Base-by-base conservation (phyloP, 1,140 invertebrate species). In the Cotesia vestalis region DNA sequence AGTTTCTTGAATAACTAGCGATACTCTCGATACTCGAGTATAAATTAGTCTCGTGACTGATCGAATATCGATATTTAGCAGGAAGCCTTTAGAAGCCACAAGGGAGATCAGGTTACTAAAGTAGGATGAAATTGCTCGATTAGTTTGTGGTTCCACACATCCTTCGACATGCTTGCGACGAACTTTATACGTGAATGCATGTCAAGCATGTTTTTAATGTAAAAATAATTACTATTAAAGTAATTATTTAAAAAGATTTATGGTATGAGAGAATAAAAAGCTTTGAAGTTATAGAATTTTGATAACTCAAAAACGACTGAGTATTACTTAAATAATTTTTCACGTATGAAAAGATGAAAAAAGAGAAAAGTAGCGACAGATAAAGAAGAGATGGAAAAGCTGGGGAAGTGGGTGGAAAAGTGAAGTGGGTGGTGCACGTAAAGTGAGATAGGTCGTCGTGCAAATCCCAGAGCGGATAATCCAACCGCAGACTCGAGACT, bases 21-120 rank as follows among this genome's bases (percentile, higher is more conserved):
- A 5, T 11, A 20, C 34, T 55, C 27, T 8, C 12, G 14, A 5
- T 11, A 20, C 34, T 55, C 27, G 17, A 51, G 20, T 20, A 17
- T 14, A 67, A 36, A 67, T 67, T 67, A 67, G 9, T 20, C 34
- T 36, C 59, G n/a, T 68, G 53, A 36, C 66, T 36, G 53, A 59
- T 59, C 66, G 55, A 68, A 68, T 68, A 68, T 68, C 55, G 66
- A 68, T 68, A 68, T 68, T 68, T 59, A 68, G 11, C 53, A 46
- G 52, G 51, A 67, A 53, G 20, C 64, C 52, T 67, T 67, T 14
- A 67, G 66, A 36, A 67, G 52, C 53, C n/a, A 67, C 51, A 20
- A 12, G 66, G 66, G 66, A 53, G 46, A 67, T 67, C 66, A 67
- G 20, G 52, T 67, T 67, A 6, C 27, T 27, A 12, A 12, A 9